Percentiles rank a stretch among this genome's conserved stretches.
These are phyloP conservation scores for Chelon labrosus DNA, from an alignment of 2,797 vertebrate species.

Conservation along the genomic window DNA sequence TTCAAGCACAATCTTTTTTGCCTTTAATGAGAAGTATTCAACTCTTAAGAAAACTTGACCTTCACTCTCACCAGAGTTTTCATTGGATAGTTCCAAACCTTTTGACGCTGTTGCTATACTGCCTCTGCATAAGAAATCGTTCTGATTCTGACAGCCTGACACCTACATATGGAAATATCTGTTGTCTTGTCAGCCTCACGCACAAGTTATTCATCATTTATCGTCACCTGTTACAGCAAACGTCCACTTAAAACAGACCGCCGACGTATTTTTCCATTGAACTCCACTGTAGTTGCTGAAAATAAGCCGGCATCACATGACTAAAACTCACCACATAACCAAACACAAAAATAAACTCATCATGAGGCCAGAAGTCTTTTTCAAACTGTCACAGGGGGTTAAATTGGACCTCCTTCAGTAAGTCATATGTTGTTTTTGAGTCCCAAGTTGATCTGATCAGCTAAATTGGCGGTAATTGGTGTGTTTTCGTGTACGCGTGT, in stretches of 20 bases:
- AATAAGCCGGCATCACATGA: not conserved
- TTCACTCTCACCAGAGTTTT: not conserved
- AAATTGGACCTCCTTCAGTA: not conserved
- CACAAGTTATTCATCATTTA: not conserved
- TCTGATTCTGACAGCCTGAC: too few relatives aligned
- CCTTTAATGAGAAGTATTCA: not conserved
- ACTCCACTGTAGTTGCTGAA: not conserved
- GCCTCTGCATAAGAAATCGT: too few relatives aligned
- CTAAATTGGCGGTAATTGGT: conserved; percentile 32
- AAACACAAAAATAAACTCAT: not conserved
- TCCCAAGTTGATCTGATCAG: conserved; percentile 18
- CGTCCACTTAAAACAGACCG: not conserved
- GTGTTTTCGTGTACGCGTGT: not conserved
- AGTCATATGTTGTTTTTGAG: conserved; percentile 34
- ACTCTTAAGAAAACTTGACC: not conserved
- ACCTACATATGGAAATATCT: not conserved
- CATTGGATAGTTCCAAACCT: too few relatives aligned
- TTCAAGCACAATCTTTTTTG: not conserved
- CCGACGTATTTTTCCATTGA: too few relatives aligned
- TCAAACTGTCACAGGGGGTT: not conserved
- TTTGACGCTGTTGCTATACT: too few relatives aligned
- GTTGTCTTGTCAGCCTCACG: not conserved
- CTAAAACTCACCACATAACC: not conserved
- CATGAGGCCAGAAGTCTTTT: not conserved
- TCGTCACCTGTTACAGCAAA: not conserved